A percentile compares a stretch with the other conserved stretches of the same genome.
These are phyloP conservation scores for Drosophila quinaria DNA, from an alignment of 2,888 invertebrate species.

Conservation along the genomic window DNA sequence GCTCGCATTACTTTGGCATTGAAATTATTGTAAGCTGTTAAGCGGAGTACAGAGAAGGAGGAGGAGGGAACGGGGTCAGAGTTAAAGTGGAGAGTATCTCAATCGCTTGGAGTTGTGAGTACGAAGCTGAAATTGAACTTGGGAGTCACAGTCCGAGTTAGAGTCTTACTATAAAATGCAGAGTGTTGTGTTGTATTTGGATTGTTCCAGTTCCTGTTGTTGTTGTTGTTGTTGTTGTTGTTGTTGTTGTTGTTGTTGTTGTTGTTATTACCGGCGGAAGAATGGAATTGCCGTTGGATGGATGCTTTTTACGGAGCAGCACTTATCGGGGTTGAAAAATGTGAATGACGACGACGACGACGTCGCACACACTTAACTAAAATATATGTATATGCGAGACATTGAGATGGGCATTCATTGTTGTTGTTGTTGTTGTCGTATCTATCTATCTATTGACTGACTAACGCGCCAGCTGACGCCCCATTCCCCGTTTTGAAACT, in stretches of 20 bases:
- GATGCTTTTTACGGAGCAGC: slow-evolving; percentile 51
- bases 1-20: slow-evolving; percentile 51
- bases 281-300: slow-evolving; percentile 67
- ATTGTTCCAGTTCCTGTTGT: slow-evolving; percentile 48
- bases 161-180: slow-evolving; percentile 51
- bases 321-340: slow-evolving; percentile 47
- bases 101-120: slow-evolving; percentile 2
- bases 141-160: slow-evolving; percentile 4
- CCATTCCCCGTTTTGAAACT: not conserved
- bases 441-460: slow-evolving; percentile 63
- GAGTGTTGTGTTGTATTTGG: slow-evolving; percentile 46
- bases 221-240: slow-evolving; percentile 68
- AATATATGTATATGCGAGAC: slow-evolving; percentile 9
- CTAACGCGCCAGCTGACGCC: slow-evolving; percentile 72
- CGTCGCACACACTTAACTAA: slow-evolving; percentile 45
- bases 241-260: slow-evolving; percentile 49
- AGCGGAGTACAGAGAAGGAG: slow-evolving; percentile 28
- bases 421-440: slow-evolving; percentile 19
- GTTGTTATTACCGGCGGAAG: slow-evolving; percentile 73
- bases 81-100: slow-evolving; percentile 30
- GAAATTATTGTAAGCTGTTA: slow-evolving; percentile 70
- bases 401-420: slow-evolving; percentile 14
- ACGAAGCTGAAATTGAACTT: slow-evolving; percentile 10
- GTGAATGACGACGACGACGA: slow-evolving; percentile 12
- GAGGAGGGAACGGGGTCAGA: slow-evolving; percentile 42